Conservation (phyloP, 2,113 vertebrate species). For the Lethenteron camtschaticum region DNA sequence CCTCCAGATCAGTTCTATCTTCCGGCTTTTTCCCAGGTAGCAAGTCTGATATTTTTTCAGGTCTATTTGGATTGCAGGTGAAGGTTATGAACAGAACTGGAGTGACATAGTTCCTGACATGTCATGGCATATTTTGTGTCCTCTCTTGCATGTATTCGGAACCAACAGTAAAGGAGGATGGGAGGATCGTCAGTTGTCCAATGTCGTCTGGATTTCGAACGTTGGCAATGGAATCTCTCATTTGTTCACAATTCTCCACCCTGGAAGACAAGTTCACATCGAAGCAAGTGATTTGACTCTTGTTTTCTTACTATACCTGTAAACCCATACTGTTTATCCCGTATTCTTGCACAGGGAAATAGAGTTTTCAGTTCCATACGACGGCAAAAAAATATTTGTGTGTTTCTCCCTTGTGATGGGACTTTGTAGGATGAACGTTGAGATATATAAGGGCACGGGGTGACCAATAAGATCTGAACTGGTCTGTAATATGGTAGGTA, state of each 20-base stretch:
- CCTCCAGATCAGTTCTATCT: background rate
- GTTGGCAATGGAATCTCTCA: background rate
- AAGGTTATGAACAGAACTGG: background rate
- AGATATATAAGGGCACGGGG: no score
- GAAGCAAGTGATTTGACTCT: background rate
- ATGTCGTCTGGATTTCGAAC: background rate
- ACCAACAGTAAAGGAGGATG: slow-evolving; percentile 1
- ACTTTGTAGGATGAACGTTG: no score
- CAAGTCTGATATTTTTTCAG: background rate
- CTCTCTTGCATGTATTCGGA: background rate
- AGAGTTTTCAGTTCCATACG: no score
- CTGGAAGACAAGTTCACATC: background rate
- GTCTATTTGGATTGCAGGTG: background rate
- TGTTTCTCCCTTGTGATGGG: no score
- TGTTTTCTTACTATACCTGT: background rate
- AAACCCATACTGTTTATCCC: no score
- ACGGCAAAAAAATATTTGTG: no score
- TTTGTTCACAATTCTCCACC: background rate
- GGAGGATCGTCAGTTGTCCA: background rate
- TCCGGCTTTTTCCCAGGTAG: background rate
- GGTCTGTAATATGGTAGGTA: no score
- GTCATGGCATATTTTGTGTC: background rate
- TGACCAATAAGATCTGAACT: no score
- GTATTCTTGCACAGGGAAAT: no score
- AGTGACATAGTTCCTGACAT: background rate